phyloP scores from a whole-genome alignment of 1,140 invertebrate species.

The Dinoponera quadriceps region DNA sequence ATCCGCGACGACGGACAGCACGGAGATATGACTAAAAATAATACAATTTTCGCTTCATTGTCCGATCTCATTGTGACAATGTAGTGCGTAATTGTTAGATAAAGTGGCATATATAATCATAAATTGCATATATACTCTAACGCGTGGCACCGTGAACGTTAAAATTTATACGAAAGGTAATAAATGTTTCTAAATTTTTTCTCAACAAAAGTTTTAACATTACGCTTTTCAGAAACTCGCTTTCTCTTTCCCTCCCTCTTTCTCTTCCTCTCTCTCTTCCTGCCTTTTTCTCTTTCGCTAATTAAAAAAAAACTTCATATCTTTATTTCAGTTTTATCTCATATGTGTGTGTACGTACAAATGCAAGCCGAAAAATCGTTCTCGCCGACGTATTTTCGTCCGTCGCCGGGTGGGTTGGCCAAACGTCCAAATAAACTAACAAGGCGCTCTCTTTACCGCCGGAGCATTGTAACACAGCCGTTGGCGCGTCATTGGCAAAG shows the following conservation, averaged over 20 bases:
- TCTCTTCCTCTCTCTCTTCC: too few species aligned
- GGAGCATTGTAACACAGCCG: slow-evolving; percentile 25
- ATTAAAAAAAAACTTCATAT: too few species aligned
- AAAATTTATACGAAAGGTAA: background rate
- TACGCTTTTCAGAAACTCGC: background rate
- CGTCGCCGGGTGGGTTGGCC: background rate
- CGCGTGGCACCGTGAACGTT: background rate
- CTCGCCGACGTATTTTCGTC: slow-evolving; percentile 3
- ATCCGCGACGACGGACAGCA: background rate
- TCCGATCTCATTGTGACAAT: background rate
- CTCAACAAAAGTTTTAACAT: background rate
- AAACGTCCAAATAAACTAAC: slow-evolving; percentile 52
- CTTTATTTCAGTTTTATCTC: too few species aligned
- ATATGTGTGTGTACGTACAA: too few species aligned
- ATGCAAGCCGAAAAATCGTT: background rate
- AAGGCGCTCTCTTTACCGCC: slow-evolving; percentile 27
- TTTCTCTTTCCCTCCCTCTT: too few species aligned
- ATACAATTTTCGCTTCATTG: background rate
- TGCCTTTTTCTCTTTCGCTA: too few species aligned
- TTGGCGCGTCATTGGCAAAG: slow-evolving; percentile 21
- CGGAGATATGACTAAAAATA: background rate
- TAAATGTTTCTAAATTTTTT: background rate
- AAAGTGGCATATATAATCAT: background rate
- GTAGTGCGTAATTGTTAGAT: slow-evolving; percentile 1
- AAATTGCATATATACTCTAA: background rate